These are phyloP conservation scores for Aix galericulata DNA, from an alignment of 2,113 vertebrate genomes.

Conservation along the genomic window DNA sequence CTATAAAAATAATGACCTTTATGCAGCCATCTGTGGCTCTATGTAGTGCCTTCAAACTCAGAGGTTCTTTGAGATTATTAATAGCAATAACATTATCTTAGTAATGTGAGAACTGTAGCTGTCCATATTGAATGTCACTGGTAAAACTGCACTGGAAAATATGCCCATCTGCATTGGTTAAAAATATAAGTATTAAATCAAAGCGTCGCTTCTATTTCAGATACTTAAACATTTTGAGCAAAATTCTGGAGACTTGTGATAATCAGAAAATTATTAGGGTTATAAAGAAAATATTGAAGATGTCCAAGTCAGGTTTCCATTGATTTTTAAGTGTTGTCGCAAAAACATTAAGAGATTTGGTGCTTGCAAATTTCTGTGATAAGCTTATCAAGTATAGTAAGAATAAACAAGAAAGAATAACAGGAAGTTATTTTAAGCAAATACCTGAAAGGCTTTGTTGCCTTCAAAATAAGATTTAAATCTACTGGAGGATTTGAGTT, in stretches of 20 bases:
- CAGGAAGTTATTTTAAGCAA: background rate
- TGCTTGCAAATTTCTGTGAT: background rate
- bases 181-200: constrained; percentile 27
- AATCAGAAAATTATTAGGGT: background rate
- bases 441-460: background rate
- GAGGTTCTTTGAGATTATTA: constrained; percentile 28
- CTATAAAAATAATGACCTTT: constrained; percentile 53
- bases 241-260: background rate
- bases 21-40: background rate
- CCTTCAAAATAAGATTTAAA: background rate
- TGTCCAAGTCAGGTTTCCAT: background rate
- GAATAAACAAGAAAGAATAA: background rate
- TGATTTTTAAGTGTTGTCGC: background rate
- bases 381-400: background rate
- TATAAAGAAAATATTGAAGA: background rate
- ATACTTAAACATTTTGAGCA: constrained; percentile 3
- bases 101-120: background rate
- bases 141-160: background rate
- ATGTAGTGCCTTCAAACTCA: background rate
- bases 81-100: constrained; percentile 13
- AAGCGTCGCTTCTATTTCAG: background rate
- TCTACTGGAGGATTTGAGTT: background rate
- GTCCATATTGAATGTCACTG: background rate
- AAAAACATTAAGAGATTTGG: background rate
- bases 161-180: background rate